phyloP scores from a whole-genome alignment of 2,113 vertebrate genomes.

The Archilochus colubris region DNA sequence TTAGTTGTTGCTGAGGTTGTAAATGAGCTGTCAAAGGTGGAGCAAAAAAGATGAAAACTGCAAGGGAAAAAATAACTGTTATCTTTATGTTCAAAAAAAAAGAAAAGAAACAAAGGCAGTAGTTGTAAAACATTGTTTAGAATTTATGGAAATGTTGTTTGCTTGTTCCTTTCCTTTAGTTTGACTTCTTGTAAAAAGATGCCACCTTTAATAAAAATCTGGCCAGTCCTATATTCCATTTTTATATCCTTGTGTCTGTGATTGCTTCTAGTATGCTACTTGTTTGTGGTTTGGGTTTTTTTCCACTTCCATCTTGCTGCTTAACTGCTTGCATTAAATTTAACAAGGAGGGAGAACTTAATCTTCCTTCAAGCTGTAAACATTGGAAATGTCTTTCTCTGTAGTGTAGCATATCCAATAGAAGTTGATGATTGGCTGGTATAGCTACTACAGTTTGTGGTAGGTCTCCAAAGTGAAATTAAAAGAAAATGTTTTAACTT shows the following conservation, averaged over 20 bases:
- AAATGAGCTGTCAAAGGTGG: slow-evolving; percentile 42
- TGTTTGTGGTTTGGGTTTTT: background rate
- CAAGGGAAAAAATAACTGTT: background rate
- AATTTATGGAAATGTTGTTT: background rate
- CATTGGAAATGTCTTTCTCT: background rate
- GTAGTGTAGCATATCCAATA: background rate
- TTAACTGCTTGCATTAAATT: background rate
- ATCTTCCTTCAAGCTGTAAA: background rate
- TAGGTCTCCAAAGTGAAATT: background rate
- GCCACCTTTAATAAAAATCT: background rate
- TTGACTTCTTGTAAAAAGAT: background rate
- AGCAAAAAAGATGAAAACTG: background rate
- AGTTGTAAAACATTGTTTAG: background rate
- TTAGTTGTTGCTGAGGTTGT: slow-evolving; percentile 35
- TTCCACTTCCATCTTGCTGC: background rate
- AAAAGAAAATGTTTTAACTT: background rate
- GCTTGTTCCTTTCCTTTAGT: background rate
- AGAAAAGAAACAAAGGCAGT: background rate
- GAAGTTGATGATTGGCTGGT: background rate
- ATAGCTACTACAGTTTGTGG: background rate
- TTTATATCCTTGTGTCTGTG: background rate
- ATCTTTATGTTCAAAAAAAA: background rate
- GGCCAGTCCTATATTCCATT: background rate
- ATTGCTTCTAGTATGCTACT: background rate
- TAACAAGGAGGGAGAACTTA: background rate